These are phyloP conservation scores for Bothrops jararaca DNA, from an alignment of 2,113 vertebrate genomes.

Conservation along the genomic window DNA sequence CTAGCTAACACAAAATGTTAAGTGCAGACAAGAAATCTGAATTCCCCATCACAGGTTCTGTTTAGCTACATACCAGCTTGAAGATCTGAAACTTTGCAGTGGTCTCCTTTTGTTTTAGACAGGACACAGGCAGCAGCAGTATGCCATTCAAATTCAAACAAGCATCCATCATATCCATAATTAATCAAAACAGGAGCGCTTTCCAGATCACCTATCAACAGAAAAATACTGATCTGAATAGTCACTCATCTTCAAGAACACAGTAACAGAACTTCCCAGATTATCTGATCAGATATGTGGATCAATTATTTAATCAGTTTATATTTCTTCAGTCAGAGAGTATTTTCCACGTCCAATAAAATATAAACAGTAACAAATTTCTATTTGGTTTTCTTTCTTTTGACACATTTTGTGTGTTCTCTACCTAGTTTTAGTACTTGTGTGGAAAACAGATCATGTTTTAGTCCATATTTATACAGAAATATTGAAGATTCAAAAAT, in stretches of 20 bases:
- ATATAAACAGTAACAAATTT: background rate
- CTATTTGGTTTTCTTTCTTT: background rate
- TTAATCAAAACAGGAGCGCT: conserved; percentile 81
- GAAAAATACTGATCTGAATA: background rate
- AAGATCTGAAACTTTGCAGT: conserved; percentile 86
- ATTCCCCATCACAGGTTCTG: background rate
- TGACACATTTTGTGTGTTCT: background rate
- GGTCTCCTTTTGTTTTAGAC: conserved; percentile 78
- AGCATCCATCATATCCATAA: conserved; percentile 64
- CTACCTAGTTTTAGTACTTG: background rate
- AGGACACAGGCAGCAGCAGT: conserved; percentile 89
- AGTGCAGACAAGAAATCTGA: background rate
- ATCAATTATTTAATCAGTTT: background rate
- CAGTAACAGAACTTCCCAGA: background rate
- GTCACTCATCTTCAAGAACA: background rate
- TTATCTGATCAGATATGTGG: background rate
- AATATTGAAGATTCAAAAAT: background rate
- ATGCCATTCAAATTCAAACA: conserved; percentile 88
- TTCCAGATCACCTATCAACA: conserved; percentile 80
- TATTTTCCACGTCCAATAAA: background rate
- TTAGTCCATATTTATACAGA: background rate
- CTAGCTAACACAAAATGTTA: background rate
- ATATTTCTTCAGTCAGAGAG: background rate
- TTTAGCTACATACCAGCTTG: conserved; percentile 79
- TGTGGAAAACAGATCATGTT: background rate